Evolutionary conservation across 2,113 vertebrate genomes (phyloP), one percentile per base, ranked within the genome.

Genomic region (Cololabis saira): DNA sequence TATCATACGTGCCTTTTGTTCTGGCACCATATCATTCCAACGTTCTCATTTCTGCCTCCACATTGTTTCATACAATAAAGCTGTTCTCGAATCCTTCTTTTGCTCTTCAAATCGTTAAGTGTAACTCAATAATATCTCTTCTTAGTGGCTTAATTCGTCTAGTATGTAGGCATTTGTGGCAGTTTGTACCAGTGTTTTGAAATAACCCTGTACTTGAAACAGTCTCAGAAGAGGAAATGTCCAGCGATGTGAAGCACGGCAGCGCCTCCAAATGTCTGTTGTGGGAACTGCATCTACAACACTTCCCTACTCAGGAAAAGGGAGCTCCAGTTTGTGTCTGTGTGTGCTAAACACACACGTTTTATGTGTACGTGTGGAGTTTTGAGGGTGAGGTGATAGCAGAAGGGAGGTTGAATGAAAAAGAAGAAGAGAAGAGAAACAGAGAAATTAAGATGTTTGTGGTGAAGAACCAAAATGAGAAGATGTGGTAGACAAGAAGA

Each of bases 191-290:
- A 41, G 42, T 63, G 63, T 67, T 61, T 15, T 1, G 21, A 19
- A 1, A 12, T 40, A 22, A 17, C 45, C 2, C 10, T 37, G 15
- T 17, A 50, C 13, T 61, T 53, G 13, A 55, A 51, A 54, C 13
- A 37, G 43, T 53, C 16, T 3, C 43, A 40, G 16, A 11, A 21
- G 47, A 6, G 40, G 37, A 12, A 18, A 15, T 0, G 15, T 45
- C 5, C 2, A 58, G 7, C 33, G 10, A 37, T 83, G 10, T 45
- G 61, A 73, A 62, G 81, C 53, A 67, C 75, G 61, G 63, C 76
- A 88, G 72, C 73, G 40, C 24, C 67, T n/a, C 80, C 83, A 82
- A 62, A 80, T 88, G 86, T 52, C 53, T 9, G 5, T 9, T 1
- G 3, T 17, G 1, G 17, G 54, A 67, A 81, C 71, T 49, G 52